phyloP scores from a whole-genome alignment of 2,888 invertebrate genomes.

The Brachyptera putata region DNA sequence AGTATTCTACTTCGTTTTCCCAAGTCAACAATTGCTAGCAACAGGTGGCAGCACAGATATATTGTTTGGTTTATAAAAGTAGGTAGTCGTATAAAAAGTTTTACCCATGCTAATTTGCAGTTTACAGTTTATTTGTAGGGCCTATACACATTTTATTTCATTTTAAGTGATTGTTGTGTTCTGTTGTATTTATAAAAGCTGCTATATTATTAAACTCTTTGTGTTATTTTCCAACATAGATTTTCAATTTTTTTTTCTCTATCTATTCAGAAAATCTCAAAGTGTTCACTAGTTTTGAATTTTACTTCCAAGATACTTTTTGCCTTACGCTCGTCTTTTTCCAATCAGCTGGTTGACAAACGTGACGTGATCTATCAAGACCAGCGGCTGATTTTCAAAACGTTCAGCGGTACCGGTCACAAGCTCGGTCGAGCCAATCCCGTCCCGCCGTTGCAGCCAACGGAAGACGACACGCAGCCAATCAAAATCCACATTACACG shows the following conservation, averaged over 20 bases:
- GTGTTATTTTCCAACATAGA: no score
- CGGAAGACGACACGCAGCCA: neutral
- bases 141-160: no score
- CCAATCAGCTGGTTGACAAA: constrained; percentile 9
- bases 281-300: neutral
- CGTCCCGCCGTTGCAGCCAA: neutral
- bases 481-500: neutral
- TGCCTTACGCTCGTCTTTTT: neutral
- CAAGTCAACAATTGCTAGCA: no score
- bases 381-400: neutral
- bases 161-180: no score
- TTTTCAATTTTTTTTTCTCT: no score
- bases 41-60: no score
- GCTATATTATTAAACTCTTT: neutral
- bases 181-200: neutral
- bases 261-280: neutral
- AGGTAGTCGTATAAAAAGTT: no score
- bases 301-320: neutral
- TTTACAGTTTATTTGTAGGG: no score
- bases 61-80: no score
- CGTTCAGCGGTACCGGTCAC: constrained; percentile 11
- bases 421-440: neutral
- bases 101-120: no score
- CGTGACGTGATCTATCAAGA: neutral
- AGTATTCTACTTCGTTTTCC: no score